Conservation (phyloP, 2,888 invertebrate genomes). For the Chalcis sispes region DNA sequence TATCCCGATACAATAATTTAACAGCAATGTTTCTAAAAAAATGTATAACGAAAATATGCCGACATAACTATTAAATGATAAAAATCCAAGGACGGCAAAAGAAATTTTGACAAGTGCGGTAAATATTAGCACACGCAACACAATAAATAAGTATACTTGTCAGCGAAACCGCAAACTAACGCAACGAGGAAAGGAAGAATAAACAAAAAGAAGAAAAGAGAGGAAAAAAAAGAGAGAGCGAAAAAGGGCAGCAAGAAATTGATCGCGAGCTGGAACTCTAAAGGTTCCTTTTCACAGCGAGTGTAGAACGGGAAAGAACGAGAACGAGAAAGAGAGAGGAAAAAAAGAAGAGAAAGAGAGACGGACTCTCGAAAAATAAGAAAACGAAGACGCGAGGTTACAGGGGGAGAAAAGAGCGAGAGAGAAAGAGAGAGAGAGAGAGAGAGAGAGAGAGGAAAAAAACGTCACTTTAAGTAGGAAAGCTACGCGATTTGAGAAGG, state of each 20-base stretch:
- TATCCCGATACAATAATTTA: no score
- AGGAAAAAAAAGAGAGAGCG: background rate
- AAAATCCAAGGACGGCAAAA: background rate
- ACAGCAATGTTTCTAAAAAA: no score
- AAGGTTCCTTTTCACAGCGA: constrained; percentile 12
- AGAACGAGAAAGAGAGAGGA: background rate
- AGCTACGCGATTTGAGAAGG: constrained; percentile 49
- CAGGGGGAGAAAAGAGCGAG: constrained; percentile 13
- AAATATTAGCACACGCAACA: background rate
- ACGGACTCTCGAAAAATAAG: constrained; percentile 13
- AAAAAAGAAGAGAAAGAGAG: background rate
- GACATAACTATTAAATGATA: no score
- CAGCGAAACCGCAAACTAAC: constrained; percentile 17
- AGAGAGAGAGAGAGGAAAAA: constrained; percentile 35
- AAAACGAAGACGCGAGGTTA: constrained; percentile 31
- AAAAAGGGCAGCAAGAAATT: constrained; percentile 45
- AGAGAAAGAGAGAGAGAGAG: background rate
- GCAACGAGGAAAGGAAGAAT: constrained; percentile 2
- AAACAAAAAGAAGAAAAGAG: background rate
- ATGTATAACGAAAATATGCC: no score
- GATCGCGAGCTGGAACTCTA: constrained; percentile 41
- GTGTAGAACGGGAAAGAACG: background rate
- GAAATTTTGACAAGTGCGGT: background rate
- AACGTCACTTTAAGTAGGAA: constrained; percentile 47
- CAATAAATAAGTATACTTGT: constrained; percentile 1